These are phyloP conservation scores for Alauda arvensis DNA, from an alignment of 2,797 vertebrate genomes.

Conservation along the genomic window DNA sequence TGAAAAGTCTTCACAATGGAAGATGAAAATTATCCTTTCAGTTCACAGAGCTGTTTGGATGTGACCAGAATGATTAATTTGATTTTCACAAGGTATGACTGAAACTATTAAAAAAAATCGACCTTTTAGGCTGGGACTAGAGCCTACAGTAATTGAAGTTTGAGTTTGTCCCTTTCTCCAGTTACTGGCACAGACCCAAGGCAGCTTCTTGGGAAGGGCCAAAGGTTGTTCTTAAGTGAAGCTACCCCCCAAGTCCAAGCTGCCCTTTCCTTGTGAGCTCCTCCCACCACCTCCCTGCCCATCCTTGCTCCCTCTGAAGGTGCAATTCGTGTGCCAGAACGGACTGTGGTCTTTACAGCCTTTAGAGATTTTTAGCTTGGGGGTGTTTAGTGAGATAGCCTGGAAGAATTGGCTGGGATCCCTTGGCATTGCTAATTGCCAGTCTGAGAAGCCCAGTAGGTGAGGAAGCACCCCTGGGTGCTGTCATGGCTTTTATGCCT, in stretches of 20 bases:
- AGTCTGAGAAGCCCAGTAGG: background rate
- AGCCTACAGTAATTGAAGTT: background rate
- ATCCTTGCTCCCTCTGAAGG: background rate
- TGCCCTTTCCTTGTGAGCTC: background rate
- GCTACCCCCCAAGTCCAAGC: fast-evolving
- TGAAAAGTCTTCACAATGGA: background rate
- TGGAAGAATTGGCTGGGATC: background rate
- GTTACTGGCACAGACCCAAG: background rate
- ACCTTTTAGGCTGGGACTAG: background rate
- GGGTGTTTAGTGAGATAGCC: background rate
- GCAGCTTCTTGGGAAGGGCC: background rate
- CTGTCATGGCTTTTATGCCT: background rate
- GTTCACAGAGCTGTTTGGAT: background rate
- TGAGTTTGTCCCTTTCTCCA: background rate
- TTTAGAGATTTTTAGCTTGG: background rate
- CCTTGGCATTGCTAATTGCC: background rate
- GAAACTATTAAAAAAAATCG: background rate
- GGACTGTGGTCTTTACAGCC: background rate
- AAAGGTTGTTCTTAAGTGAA: background rate
- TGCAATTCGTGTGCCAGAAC: background rate
- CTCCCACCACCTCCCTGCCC: background rate
- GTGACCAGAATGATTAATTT: background rate
- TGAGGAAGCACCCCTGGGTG: background rate
- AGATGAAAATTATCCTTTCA: background rate
- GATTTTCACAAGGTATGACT: background rate